A percentile compares a stretch with the other conserved stretches of the same genome.
phyloP scores from a whole-genome alignment of 2,888 invertebrate species.

The Cosmia trapezina region DNA sequence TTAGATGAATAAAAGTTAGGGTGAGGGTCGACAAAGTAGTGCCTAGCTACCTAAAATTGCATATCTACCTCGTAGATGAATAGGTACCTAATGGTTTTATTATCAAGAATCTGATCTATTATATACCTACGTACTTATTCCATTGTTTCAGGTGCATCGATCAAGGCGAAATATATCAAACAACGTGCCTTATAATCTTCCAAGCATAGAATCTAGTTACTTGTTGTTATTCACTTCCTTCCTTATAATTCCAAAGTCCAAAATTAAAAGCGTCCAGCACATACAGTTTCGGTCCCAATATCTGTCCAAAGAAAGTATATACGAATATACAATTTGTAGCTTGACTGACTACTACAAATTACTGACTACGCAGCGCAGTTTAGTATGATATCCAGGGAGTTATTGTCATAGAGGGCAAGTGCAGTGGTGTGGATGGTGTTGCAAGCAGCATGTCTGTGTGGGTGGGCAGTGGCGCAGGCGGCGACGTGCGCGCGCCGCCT shows the following conservation, averaged over 20 bases:
- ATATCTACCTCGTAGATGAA: slow-evolving; percentile 8
- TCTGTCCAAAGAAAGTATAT: slow-evolving; percentile 63
- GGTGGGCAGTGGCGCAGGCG: slow-evolving; percentile 87
- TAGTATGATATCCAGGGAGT: slow-evolving; percentile 45
- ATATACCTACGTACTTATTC: slow-evolving; percentile 3
- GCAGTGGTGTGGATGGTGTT: slow-evolving; percentile 86
- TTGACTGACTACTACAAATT: too few species aligned
- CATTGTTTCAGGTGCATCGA: slow-evolving; percentile 79
- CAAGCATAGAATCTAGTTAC: slow-evolving; percentile 59
- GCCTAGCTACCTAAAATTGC: slow-evolving; percentile 7
- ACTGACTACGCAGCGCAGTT: not conserved
- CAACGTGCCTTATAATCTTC: slow-evolving; percentile 83
- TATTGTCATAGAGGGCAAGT: slow-evolving; percentile 55
- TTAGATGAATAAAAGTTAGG: slow-evolving; percentile 31
- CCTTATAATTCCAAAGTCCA: slow-evolving; percentile 57
- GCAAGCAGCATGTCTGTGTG: slow-evolving; percentile 86
- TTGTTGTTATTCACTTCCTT: slow-evolving; percentile 64
- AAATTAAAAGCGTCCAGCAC: slow-evolving; percentile 53
- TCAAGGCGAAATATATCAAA: slow-evolving; percentile 69
- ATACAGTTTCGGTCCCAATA: slow-evolving; percentile 52
- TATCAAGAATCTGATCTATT: not conserved
- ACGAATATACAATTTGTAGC: slow-evolving; percentile 31
- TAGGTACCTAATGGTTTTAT: not conserved
- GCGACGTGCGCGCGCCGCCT: slow-evolving; percentile 79
- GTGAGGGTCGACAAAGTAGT: slow-evolving; percentile 39